These are phyloP conservation scores for Indicator indicator DNA, from an alignment of 2,113 vertebrate genomes.

Conservation along the genomic window DNA sequence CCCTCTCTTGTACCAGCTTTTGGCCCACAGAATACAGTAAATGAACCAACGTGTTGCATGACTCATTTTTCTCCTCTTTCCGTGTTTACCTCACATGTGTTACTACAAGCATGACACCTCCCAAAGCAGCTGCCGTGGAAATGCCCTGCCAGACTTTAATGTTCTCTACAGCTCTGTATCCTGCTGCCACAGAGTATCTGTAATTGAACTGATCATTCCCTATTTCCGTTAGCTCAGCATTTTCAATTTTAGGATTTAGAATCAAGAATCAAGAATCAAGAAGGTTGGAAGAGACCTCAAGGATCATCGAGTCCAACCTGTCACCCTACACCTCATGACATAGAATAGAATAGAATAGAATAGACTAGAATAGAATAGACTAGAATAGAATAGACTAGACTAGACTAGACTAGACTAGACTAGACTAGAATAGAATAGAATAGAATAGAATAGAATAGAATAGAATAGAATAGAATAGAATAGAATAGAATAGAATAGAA, in stretches of 20 bases:
- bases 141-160: neutral
- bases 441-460: too few species aligned
- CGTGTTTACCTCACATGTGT: neutral
- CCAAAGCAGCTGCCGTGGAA: neutral
- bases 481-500: too few species aligned
- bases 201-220: neutral
- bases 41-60: accelerated
- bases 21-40: neutral
- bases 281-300: too few species aligned
- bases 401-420: too few species aligned
- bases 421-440: too few species aligned
- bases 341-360: too few species aligned
- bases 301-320: too few species aligned
- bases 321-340: too few species aligned
- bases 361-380: too few species aligned
- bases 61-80: neutral
- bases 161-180: neutral
- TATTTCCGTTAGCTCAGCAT: neutral
- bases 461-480: too few species aligned
- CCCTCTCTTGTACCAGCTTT: neutral
- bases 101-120: neutral
- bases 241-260: neutral
- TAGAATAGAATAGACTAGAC: too few species aligned
- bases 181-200: neutral
- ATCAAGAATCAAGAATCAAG: too few species aligned